Base-by-base conservation (phyloP, 2,113 vertebrate species). In the Nothobranchius kuhntae region DNA sequence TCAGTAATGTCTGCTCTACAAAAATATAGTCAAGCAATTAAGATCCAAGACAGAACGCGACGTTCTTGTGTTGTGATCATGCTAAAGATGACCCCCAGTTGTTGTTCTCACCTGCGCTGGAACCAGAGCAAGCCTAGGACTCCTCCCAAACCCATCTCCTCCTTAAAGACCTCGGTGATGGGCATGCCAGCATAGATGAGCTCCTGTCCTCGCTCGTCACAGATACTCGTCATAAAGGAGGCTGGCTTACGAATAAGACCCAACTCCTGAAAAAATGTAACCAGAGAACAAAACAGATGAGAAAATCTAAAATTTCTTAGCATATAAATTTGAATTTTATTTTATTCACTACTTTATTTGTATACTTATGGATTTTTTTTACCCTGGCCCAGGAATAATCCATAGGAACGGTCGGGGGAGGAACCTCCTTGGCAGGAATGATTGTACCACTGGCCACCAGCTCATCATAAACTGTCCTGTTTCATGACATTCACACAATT, bases 371-470 rank as follows among this genome's bases (percentile, higher is more conserved):
- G 4, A 40, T 10, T 45, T 45, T 10, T 71, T 51, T 80, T 89
- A 99, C 98, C 90, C 97, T 92, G 58, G 98, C 98, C 98, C 97
- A 99, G 11, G 98, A 99, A 81, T 99, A 99, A 89, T 99, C 98
- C 98, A 99, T 99, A 1, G 98, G 98, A 62, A 99, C 98, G 0
- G 98, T 98, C 0, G 98, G 98, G 46, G 97, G 98, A 1, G 97
- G 98, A 36, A 98, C 95, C 86, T 99, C 98, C 79, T 96, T 93
- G 3, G 97, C 95, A 65, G 98, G 98, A 46, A 95, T 87, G 12
- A 99, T 97, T 75, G 93, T 94, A 57, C 95, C 95, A 47, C 89
- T 94, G 71, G 91, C 90, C 80, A 99, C 97, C 1, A 99, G 94
- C 52, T 97, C 95, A 80, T 98, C 95, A 81, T 99, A 99, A 30